Evolutionary conservation across 2,113 vertebrate species (phyloP).

Genomic region (Artemisiospiza belli): DNA sequence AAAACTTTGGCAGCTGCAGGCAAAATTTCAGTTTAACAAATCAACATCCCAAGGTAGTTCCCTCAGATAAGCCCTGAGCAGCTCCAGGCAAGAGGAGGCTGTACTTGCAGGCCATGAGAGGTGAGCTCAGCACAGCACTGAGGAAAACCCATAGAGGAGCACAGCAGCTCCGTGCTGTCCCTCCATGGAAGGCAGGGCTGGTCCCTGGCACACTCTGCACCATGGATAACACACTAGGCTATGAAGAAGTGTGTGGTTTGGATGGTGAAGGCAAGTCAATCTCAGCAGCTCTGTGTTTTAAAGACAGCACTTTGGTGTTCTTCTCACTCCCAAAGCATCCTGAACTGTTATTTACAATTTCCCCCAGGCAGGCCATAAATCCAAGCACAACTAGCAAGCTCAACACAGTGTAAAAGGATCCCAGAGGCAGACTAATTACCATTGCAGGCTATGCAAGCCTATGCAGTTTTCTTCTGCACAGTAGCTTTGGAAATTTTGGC

Average conservation of each 20-base stretch:
- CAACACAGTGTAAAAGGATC: background rate
- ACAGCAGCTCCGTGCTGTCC: background rate
- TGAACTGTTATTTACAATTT: background rate
- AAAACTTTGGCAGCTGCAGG: background rate
- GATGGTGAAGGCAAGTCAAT: background rate
- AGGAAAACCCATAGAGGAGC: accelerated
- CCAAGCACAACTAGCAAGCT: conserved; percentile 2
- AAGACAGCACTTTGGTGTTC: background rate
- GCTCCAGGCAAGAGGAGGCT: background rate
- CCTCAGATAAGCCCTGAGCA: background rate
- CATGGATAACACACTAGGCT: background rate
- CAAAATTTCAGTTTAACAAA: background rate
- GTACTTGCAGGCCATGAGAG: background rate
- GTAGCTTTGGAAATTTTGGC: background rate
- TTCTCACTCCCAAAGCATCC: background rate
- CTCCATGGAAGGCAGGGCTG: background rate
- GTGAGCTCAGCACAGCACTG: accelerated
- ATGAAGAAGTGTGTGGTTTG: background rate
- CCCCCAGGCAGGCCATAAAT: background rate
- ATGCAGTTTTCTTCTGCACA: background rate
- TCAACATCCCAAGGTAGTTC: background rate
- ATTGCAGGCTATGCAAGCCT: background rate
- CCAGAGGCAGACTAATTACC: conserved; percentile 18
- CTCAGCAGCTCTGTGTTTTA: background rate
- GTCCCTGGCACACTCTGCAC: accelerated